phyloP scores from a whole-genome alignment of 2,113 vertebrate genomes.

The Corapipo altera region DNA sequence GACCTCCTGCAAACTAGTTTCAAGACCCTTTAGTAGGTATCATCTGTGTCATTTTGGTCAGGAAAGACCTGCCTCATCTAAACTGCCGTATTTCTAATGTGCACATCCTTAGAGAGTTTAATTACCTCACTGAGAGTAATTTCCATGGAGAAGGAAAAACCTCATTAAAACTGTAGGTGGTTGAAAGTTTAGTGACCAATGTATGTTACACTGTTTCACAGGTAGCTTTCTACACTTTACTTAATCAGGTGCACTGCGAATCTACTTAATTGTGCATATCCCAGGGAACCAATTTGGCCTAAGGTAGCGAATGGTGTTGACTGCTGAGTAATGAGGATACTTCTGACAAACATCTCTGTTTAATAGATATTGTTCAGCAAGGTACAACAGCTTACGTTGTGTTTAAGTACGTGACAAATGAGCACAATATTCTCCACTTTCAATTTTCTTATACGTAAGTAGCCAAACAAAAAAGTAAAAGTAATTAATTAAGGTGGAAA shows the following conservation, averaged over 20 bases:
- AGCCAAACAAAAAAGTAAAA: constrained; percentile 3
- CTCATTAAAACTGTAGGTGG: neutral
- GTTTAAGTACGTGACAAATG: neutral
- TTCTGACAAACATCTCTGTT: neutral
- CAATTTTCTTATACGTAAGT: neutral
- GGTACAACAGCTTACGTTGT: neutral
- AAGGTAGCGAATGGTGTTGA: neutral
- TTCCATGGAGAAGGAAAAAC: neutral
- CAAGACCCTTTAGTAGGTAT: neutral
- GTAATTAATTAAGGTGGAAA: neutral
- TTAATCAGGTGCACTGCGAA: neutral
- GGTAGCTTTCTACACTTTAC: neutral
- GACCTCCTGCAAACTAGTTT: neutral
- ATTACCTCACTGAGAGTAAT: neutral
- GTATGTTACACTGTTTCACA: neutral
- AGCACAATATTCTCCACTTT: neutral
- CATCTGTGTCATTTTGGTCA: neutral
- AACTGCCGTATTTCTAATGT: neutral
- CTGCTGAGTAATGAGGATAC: neutral
- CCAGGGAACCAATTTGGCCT: neutral
- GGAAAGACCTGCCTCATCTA: neutral
- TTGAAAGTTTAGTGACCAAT: neutral
- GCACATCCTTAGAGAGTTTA: neutral
- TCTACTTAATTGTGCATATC: neutral
- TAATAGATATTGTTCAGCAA: neutral